Percentiles rank a stretch among this genome's conserved stretches.
Evolutionary conservation across 2,797 vertebrate species (phyloP).

Genomic region (Acridotheres tristis): DNA sequence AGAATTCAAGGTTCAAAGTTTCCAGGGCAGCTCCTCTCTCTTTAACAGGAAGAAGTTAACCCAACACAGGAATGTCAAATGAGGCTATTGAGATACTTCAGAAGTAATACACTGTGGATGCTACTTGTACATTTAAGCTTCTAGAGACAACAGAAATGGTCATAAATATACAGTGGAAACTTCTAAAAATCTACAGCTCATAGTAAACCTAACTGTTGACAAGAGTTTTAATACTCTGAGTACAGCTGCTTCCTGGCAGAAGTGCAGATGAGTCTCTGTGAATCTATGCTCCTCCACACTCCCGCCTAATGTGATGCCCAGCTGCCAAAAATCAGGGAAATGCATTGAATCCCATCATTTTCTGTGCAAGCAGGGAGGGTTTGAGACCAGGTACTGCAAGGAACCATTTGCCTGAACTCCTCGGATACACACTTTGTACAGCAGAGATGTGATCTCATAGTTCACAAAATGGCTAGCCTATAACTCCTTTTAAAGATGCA

Average conservation of each 20-base stretch:
- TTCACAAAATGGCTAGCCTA: neutral
- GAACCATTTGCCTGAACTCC: neutral
- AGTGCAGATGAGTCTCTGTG: neutral
- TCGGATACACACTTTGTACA: neutral
- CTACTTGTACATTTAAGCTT: neutral
- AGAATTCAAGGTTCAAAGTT: neutral
- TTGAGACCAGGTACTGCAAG: neutral
- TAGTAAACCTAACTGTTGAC: neutral
- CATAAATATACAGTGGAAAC: neutral
- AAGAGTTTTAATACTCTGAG: neutral
- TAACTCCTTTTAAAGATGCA: neutral
- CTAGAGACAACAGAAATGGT: neutral
- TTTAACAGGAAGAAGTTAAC: neutral
- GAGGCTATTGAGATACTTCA: neutral
- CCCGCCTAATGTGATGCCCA: rapidly evolving
- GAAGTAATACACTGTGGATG: neutral
- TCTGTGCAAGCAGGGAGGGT: neutral
- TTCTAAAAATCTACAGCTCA: neutral
- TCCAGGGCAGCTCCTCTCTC: neutral
- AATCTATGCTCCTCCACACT: neutral
- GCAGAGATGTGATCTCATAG: neutral
- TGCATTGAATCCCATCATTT: neutral
- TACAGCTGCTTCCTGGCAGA: neutral
- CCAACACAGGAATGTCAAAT: neutral
- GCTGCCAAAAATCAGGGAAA: neutral